A percentile compares a stretch with the other conserved stretches of the same genome.
phyloP scores from a whole-genome alignment of 2,797 vertebrate species.

The Chrysocyon brachyurus region DNA sequence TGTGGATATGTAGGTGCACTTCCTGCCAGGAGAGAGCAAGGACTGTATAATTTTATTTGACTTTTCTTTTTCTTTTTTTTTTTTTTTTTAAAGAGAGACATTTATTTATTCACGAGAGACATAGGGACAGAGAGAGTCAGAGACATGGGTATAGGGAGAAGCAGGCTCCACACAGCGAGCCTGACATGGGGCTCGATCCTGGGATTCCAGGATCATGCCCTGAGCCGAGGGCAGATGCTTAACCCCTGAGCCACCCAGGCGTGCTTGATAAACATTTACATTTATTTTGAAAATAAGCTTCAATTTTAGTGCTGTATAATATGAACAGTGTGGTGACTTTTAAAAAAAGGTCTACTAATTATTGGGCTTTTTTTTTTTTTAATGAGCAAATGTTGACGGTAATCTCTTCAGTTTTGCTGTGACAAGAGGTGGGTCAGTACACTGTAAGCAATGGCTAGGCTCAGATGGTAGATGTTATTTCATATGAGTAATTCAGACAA shows the following conservation, averaged over 20 bases:
- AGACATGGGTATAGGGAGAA: not conserved
- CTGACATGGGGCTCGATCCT: not conserved
- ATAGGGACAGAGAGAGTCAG: not conserved
- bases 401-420: not conserved
- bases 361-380: not conserved
- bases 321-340: not conserved
- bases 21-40: not conserved
- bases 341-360: not conserved
- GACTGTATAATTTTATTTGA: not conserved
- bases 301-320: not conserved
- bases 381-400: not conserved
- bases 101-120: not conserved
- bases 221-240: not conserved
- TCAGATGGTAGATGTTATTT: constrained; percentile 10
- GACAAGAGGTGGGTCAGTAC: not conserved
- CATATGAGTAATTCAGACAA: not conserved
- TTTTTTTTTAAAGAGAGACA: too few relatives aligned
- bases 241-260: not conserved
- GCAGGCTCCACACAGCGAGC: not conserved
- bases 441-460: not conserved
- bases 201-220: not conserved
- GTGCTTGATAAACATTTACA: not conserved
- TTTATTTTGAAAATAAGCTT: constrained; percentile 44
- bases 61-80: not conserved
- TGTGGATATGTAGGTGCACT: not conserved